These are phyloP conservation scores for Danionella cerebrum DNA, from an alignment of 2,113 vertebrate genomes.

Conservation along the genomic window DNA sequence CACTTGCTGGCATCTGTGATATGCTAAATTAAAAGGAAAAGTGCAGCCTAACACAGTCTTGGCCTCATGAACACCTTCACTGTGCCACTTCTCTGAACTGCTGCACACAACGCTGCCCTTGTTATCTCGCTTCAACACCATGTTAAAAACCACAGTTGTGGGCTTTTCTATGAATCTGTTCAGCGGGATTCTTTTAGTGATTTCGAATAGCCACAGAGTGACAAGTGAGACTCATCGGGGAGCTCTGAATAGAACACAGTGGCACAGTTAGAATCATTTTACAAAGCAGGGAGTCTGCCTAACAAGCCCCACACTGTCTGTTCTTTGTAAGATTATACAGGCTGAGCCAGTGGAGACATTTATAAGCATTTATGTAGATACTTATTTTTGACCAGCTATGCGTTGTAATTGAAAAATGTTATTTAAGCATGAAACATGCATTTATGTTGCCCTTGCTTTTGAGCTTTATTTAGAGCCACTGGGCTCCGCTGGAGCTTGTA, in stretches of 20 bases:
- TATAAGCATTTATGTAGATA: too few relatives aligned
- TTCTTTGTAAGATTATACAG: background rate
- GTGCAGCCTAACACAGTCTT: background rate
- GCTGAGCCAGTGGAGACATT: too few relatives aligned
- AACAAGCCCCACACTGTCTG: background rate
- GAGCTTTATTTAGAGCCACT: too few relatives aligned
- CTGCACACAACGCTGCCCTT: background rate
- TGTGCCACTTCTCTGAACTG: background rate
- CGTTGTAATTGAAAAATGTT: too few relatives aligned
- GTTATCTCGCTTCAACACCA: background rate
- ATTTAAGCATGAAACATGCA: too few relatives aligned
- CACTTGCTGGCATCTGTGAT: background rate
- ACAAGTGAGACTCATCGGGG: constrained; percentile 1
- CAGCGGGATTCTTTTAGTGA: background rate
- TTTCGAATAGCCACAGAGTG: background rate
- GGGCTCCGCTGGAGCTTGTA: too few relatives aligned
- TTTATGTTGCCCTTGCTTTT: too few relatives aligned
- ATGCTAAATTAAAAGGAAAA: background rate
- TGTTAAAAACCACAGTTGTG: background rate
- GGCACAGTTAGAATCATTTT: background rate
- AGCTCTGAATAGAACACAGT: background rate
- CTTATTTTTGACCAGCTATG: too few relatives aligned
- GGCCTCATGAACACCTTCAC: background rate
- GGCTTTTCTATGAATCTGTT: background rate
- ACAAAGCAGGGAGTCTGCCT: background rate